Percentiles rank a stretch among this genome's conserved stretches.
These are phyloP conservation scores for Drosophila equinoxialis DNA, from an alignment of 1,140 invertebrate species.

Conservation along the genomic window DNA sequence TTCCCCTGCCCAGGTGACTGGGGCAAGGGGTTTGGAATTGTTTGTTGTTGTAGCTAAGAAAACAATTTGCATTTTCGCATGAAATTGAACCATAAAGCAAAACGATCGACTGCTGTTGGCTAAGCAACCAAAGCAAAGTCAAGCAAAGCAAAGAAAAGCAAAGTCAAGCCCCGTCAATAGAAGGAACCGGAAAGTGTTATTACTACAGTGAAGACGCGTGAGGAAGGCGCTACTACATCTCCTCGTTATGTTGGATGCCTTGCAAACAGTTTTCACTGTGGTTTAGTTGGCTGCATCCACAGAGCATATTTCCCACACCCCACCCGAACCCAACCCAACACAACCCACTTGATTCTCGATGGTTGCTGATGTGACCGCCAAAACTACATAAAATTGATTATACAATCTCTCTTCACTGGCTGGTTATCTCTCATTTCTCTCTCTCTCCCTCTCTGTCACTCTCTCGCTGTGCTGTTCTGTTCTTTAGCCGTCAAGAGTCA, in stretches of 20 bases:
- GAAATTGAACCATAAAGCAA: conserved; percentile 27
- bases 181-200: not conserved
- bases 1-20: not conserved
- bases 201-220: too few relatives aligned
- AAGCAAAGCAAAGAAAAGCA: not conserved
- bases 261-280: not conserved
- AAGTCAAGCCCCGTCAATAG: not conserved
- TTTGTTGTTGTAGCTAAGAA: conserved; percentile 58
- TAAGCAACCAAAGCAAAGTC: conserved; percentile 54
- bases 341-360: not conserved
- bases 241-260: too few relatives aligned
- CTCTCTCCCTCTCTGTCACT: conserved; percentile 1
- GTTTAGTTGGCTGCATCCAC: not conserved
- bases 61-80: conserved; percentile 65
- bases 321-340: not conserved
- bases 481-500: not conserved
- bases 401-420: conserved; percentile 38
- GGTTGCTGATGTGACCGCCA: conserved; percentile 15
- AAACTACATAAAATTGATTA: conserved; percentile 41
- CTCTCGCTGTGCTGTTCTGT: not conserved
- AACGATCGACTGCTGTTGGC: conserved; percentile 52
- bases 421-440: conserved; percentile 35
- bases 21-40: not conserved
- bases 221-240: too few relatives aligned
- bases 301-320: conserved; percentile 19